Conservation (phyloP, 2,797 vertebrate genomes). For the Macrochelys suwanniensis region DNA sequence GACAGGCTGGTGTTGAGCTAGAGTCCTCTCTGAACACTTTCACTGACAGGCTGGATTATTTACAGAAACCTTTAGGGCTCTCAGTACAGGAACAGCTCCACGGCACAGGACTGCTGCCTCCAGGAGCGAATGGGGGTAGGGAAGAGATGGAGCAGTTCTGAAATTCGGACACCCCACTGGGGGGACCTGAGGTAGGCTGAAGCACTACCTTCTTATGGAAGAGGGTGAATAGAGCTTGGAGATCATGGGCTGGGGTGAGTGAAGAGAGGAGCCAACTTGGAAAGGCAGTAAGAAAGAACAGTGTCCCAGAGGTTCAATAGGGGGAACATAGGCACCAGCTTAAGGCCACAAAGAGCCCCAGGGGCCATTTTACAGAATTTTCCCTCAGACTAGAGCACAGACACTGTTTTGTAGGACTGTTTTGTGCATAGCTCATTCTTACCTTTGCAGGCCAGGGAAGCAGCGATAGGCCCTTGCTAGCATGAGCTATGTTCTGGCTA, state of each 20-base stretch:
- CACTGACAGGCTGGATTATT: neutral
- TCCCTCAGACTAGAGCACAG: neutral
- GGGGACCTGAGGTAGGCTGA: neutral
- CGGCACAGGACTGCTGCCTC: neutral
- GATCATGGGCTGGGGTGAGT: accelerated
- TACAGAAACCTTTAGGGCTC: neutral
- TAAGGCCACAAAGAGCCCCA: neutral
- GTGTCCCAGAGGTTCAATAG: neutral
- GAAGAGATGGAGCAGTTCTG: neutral
- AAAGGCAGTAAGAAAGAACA: accelerated
- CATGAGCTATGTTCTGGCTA: neutral
- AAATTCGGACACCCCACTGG: neutral
- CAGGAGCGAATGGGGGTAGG: neutral
- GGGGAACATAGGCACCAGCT: accelerated
- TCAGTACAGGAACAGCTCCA: neutral
- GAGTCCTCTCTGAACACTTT: neutral
- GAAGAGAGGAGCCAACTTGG: neutral
- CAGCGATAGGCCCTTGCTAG: neutral
- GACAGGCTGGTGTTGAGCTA: neutral
- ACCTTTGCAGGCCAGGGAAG: neutral
- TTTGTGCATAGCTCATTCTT: neutral
- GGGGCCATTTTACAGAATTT: neutral
- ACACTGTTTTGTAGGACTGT: neutral
- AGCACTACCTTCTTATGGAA: neutral
- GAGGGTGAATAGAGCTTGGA: neutral